Conservation (phyloP, 2,888 invertebrate species). For the Eumacrocentrus americanus region DNA sequence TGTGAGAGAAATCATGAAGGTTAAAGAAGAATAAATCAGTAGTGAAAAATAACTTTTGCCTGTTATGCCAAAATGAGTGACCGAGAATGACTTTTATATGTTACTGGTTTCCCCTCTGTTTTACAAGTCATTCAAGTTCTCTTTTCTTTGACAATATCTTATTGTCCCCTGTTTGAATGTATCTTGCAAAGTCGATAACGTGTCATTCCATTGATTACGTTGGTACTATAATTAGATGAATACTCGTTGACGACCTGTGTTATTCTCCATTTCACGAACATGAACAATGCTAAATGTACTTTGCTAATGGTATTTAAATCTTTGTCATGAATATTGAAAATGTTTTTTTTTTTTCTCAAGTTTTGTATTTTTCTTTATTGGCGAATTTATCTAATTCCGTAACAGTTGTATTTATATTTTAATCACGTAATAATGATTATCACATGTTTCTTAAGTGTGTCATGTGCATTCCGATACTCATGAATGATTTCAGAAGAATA, state of each 20-base stretch:
- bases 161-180: constrained; percentile 9
- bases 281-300: no score
- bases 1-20: neutral
- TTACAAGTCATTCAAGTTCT: neutral
- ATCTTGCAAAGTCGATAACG: constrained; percentile 13
- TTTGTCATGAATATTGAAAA: no score
- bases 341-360: no score
- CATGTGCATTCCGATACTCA: no score
- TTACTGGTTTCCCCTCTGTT: neutral
- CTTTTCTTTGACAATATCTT: neutral
- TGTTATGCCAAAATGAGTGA: constrained; percentile 23
- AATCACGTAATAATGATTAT: no score
- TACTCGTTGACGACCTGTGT: neutral
- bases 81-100: constrained; percentile 23
- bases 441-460: no score
- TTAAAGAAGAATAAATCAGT: neutral
- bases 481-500: neutral
- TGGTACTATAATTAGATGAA: constrained; percentile 16
- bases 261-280: constrained; percentile 5
- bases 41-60: constrained; percentile 37
- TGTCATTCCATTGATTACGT: constrained; percentile 15
- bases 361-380: no score
- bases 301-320: neutral
- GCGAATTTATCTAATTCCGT: no score
- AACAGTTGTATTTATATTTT: no score